A percentile compares a stretch with the other conserved stretches of the same genome.
These are phyloP conservation scores for Pitta sordida DNA, from an alignment of 2,113 vertebrate genomes.

Conservation along the genomic window DNA sequence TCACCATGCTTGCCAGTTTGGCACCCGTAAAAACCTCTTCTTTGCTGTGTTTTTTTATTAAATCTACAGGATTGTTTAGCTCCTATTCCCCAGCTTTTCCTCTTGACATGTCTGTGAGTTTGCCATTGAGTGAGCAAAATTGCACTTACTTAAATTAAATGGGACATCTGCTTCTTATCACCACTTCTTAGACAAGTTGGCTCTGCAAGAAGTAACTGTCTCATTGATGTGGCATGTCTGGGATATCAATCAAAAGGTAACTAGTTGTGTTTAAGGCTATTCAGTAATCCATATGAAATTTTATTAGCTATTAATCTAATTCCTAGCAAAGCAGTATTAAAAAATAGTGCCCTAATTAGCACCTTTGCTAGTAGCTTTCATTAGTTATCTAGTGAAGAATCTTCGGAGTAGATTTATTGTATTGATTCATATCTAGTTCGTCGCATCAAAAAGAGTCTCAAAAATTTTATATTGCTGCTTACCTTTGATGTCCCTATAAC, in stretches of 20 bases:
- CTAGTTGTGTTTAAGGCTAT: neutral
- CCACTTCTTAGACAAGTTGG: slow-evolving; percentile 1
- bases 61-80: neutral
- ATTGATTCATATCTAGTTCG: neutral
- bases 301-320: neutral
- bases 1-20: neutral
- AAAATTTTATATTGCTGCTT: neutral
- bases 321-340: neutral
- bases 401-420: neutral
- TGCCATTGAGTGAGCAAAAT: slow-evolving; percentile 6
- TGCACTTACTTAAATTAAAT: slow-evolving; percentile 1
- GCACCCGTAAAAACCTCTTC: neutral
- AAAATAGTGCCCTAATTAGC: neutral
- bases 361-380: neutral
- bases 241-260: slow-evolving; percentile 11
- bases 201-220: neutral
- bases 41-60: neutral
- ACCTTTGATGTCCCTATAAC: neutral
- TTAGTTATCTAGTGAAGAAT: neutral
- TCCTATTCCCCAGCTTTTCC: slow-evolving; percentile 8
- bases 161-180: slow-evolving; percentile 35
- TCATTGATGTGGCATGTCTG: slow-evolving; percentile 25
- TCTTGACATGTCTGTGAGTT: slow-evolving; percentile 5
- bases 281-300: neutral
- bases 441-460: neutral